phyloP scores from a whole-genome alignment of 2,888 invertebrate genomes.

The Beris morrisii region DNA sequence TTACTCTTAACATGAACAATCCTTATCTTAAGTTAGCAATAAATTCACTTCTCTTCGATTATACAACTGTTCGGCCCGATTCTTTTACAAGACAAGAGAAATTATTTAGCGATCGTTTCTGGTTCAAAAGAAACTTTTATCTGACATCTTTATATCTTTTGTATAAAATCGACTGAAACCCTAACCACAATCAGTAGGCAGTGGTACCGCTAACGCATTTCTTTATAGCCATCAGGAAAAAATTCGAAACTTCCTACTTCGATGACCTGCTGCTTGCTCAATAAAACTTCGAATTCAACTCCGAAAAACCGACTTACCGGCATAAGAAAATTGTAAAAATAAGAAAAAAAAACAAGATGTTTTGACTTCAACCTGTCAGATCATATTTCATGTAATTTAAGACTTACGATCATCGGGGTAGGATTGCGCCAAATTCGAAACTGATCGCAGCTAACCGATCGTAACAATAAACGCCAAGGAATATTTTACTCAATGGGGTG shows the following conservation, averaged over 20 bases:
- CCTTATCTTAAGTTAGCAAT: no score
- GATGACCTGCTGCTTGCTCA: not conserved
- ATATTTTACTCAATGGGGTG: constrained; percentile 34
- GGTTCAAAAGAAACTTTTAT: not conserved
- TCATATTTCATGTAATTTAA: constrained; percentile 32
- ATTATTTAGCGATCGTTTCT: no score
- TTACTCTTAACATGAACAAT: no score
- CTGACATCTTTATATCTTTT: constrained; percentile 14
- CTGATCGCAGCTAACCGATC: constrained; percentile 1
- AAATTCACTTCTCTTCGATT: no score
- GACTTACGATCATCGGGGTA: constrained; percentile 25
- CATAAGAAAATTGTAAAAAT: constrained; percentile 22
- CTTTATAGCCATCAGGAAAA: not conserved
- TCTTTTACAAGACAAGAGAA: no score
- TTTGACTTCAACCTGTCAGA: constrained; percentile 30
- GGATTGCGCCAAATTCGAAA: constrained; percentile 28
- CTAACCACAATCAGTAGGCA: no score
- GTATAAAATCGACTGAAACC: not conserved
- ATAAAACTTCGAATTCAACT: constrained; percentile 18
- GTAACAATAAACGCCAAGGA: constrained; percentile 16
- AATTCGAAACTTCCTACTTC: constrained; percentile 4
- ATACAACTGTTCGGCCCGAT: no score
- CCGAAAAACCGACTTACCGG: constrained; percentile 14
- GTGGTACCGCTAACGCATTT: not conserved
- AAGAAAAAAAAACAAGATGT: constrained; percentile 2